Evolutionary conservation across 2,113 vertebrate species (phyloP).

Genomic region (Otis tarda): DNA sequence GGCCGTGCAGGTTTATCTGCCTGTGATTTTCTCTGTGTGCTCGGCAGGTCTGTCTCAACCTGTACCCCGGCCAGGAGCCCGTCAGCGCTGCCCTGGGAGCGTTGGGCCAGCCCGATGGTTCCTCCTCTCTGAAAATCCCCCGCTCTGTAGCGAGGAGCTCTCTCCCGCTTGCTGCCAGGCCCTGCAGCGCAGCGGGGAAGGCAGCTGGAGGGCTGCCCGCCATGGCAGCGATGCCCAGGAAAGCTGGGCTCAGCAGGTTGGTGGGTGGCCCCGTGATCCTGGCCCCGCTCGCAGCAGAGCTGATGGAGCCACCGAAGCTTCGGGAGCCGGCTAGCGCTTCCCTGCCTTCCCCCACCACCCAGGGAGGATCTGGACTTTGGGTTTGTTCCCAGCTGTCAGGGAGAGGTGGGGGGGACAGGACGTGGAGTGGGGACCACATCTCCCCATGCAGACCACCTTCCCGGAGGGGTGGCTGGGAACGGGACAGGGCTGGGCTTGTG

Average conservation of each 20-base stretch:
- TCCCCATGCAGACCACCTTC: neutral
- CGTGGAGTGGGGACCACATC: fast-evolving
- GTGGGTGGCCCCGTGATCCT: neutral
- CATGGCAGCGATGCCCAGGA: neutral
- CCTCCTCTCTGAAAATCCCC: neutral
- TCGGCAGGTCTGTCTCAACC: neutral
- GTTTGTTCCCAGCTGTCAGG: neutral
- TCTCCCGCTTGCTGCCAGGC: neutral
- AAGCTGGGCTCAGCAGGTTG: slow-evolving; percentile 57
- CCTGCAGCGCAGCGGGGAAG: neutral
- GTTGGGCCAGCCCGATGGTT: fast-evolving
- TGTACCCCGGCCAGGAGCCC: neutral
- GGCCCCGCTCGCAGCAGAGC: neutral
- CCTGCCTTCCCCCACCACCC: neutral
- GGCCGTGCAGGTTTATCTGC: neutral
- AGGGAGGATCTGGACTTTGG: neutral
- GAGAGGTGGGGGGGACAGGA: neutral
- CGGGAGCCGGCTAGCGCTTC: neutral
- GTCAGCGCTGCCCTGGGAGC: neutral
- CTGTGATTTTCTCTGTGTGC: neutral
- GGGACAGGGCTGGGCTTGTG: neutral
- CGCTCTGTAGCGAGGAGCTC: neutral
- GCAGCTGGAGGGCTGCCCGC: slow-evolving; percentile 3
- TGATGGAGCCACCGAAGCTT: slow-evolving; percentile 40
- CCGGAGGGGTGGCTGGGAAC: neutral